Evolutionary conservation across 2,888 invertebrate species (phyloP), one percentile per base, ranked within the genome.

Genomic region (Cheilosia vernalis): DNA sequence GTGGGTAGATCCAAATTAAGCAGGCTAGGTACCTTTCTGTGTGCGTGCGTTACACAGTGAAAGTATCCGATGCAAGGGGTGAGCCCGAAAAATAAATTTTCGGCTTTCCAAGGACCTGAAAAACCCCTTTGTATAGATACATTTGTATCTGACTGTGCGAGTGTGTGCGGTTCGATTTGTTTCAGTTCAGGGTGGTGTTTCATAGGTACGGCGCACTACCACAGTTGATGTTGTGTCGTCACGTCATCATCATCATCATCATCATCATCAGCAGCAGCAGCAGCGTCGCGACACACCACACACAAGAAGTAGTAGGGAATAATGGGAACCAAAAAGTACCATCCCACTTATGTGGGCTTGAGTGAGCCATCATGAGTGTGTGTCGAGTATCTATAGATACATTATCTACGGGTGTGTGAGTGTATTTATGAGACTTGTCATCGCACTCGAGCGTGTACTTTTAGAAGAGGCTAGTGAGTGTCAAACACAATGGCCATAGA

Each of bases 401-500:
- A 44, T 74, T 69, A 64, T 58, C 63, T 49, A 42, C 24, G 55
- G 7, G 67, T 24, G n/a, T 66, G 60, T 69, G 27, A 51, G 40
- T 72, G 53, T 63, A 47, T 79, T 74, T 84, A 81, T 85, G 85
- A 85, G 80, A 85, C 85, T 85, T 85, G 85, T 85, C 85, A 85
- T 85, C 85, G 85, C 85, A 85, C 85, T 85, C 85, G 66, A 85
- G 76, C 85, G 85, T 85, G 85, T 85, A 85, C 85, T 85, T 85
- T 85, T 85, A 85, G 85, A 85, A 85, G 85, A 85, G 85, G 85
- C 85, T 85, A 85, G 85, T 85, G 85, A 85, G 85, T 85, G 85
- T 85, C 85, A 85, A 85, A 81, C 85, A 85, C 85, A 85, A 85
- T 85, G 81, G 85, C 81, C 85, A 81, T 81, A 85, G 81, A 85